Percentiles rank a stretch among this genome's conserved stretches.
phyloP scores from a whole-genome alignment of 2,797 vertebrate species.

The Hirundo rustica region DNA sequence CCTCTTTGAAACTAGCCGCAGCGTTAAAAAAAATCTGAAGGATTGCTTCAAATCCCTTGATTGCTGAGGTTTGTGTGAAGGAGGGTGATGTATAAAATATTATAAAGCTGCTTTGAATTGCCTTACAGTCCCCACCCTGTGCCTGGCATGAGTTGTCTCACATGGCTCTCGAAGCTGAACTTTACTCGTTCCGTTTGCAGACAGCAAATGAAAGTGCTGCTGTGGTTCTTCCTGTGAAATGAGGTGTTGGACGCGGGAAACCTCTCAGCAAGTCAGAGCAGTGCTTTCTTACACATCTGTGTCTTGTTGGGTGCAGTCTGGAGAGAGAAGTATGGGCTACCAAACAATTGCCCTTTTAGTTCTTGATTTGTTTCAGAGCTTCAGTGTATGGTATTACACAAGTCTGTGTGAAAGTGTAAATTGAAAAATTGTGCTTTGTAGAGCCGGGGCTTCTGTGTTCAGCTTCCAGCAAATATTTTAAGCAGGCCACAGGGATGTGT shows the following conservation, averaged over 20 bases:
- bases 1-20: not conserved
- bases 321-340: not conserved
- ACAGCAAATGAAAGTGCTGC: not conserved
- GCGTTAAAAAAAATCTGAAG: not conserved
- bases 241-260: not conserved
- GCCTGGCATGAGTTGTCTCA: not conserved
- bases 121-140: not conserved
- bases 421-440: not conserved
- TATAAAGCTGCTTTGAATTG: not conserved
- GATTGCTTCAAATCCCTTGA: not conserved
- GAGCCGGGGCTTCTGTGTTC: not conserved
- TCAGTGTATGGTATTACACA: not conserved
- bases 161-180: not conserved
- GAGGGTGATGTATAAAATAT: not conserved
- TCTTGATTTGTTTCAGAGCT: not conserved
- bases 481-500: not conserved
- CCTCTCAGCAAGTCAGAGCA: not conserved
- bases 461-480: not conserved
- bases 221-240: not conserved
- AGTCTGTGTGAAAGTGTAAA: not conserved
- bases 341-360: not conserved
- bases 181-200: not conserved
- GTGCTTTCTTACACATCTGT: not conserved
- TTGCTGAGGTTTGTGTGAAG: not conserved
- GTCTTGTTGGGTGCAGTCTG: not conserved